phyloP scores from a whole-genome alignment of 2,113 vertebrate genomes.

The Aix galericulata region DNA sequence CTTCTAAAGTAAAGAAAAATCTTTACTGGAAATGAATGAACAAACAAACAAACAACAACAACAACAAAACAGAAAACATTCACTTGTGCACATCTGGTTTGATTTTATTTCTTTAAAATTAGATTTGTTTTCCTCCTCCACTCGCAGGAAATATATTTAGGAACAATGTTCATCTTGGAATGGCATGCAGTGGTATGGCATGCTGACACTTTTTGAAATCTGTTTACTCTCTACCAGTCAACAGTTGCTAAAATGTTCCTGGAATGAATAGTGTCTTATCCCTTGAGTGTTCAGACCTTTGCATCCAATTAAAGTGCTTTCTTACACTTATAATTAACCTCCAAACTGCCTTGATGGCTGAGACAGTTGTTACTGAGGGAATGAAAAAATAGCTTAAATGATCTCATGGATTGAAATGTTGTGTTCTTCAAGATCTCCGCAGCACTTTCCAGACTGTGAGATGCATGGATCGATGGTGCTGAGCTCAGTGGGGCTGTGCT shows the following conservation, averaged over 20 bases:
- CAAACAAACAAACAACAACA: neutral
- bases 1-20: neutral
- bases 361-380: neutral
- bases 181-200: slow-evolving; percentile 60
- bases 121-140: slow-evolving; percentile 58
- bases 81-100: slow-evolving; percentile 31
- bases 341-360: neutral
- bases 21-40: neutral
- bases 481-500: neutral
- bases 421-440: neutral
- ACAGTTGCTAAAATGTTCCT: slow-evolving; percentile 58
- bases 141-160: slow-evolving; percentile 62
- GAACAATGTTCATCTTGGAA: slow-evolving; percentile 56
- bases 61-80: neutral
- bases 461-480: neutral
- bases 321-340: neutral
- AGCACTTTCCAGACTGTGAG: neutral
- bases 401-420: neutral
- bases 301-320: slow-evolving; percentile 36
- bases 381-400: neutral
- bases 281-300: neutral
- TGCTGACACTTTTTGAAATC: slow-evolving; percentile 53
- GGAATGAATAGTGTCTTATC: slow-evolving; percentile 32
- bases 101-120: slow-evolving; percentile 45
- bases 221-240: slow-evolving; percentile 56